phyloP scores from a whole-genome alignment of 2,797 vertebrate species.

The Orestias chungarensis region DNA sequence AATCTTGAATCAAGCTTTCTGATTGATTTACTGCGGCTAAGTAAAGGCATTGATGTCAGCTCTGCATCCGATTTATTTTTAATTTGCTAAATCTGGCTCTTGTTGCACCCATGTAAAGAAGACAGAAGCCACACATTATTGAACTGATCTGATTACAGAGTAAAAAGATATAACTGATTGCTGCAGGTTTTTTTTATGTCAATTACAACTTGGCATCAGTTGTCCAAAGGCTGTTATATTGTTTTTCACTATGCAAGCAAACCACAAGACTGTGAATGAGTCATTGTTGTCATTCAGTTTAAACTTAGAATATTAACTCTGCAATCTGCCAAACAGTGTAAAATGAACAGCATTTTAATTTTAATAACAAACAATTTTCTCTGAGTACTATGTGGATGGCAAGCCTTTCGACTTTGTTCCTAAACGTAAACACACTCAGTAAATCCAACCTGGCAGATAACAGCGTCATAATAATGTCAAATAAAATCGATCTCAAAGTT shows the following conservation, averaged over 20 bases:
- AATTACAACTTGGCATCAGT: not conserved
- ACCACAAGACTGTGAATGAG: not conserved
- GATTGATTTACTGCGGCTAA: conserved; percentile 14
- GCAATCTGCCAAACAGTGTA: too few species aligned
- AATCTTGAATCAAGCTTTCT: conserved; percentile 7
- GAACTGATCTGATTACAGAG: not conserved
- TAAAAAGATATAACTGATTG: not conserved
- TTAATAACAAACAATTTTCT: too few species aligned
- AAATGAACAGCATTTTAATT: too few species aligned
- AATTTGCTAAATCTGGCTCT: conserved; percentile 15
- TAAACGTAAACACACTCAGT: too few species aligned
- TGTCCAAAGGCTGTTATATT: not conserved
- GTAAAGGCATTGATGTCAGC: conserved; percentile 12
- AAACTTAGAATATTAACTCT: too few species aligned
- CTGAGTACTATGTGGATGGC: too few species aligned
- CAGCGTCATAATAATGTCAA: too few species aligned
- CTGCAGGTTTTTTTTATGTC: not conserved
- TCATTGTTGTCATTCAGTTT: not conserved
- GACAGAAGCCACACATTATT: not conserved
- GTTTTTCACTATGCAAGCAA: not conserved
- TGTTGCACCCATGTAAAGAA: not conserved
- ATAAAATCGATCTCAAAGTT: too few species aligned
- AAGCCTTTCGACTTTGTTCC: too few species aligned
- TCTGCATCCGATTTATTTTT: conserved; percentile 9
- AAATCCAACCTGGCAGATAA: too few species aligned